Conservation (phyloP, 2,797 vertebrate genomes). For the Spinus olivaceus region DNA sequence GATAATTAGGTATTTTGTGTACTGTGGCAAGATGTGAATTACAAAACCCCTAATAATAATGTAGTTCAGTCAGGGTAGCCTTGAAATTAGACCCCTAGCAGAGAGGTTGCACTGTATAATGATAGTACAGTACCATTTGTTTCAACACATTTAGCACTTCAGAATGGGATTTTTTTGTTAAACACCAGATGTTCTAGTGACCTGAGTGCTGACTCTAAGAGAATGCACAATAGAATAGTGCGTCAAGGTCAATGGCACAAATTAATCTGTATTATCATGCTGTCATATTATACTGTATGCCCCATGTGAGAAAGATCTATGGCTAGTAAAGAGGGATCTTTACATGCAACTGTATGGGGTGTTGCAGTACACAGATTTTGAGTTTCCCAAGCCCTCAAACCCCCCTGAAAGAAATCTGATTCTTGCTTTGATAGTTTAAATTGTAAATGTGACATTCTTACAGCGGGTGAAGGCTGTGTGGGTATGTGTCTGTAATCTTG, state of each 20-base stretch:
- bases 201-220: constrained; percentile 58
- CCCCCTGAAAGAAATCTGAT: neutral
- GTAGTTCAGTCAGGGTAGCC: constrained; percentile 32
- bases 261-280: constrained; percentile 78
- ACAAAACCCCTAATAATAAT: constrained; percentile 25
- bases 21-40: constrained; percentile 20
- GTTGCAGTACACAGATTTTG: neutral
- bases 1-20: constrained; percentile 45
- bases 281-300: constrained; percentile 74
- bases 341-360: neutral
- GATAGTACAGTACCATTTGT: constrained; percentile 41
- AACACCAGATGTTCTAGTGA: constrained; percentile 35
- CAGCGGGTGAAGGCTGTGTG: neutral
- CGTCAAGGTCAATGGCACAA: constrained; percentile 79
- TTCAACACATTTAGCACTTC: constrained; percentile 58
- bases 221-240: constrained; percentile 67
- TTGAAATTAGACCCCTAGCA: constrained; percentile 56
- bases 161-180: constrained; percentile 32
- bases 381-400: neutral
- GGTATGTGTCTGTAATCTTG: neutral
- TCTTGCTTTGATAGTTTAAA: constrained; percentile 25
- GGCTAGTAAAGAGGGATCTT: neutral
- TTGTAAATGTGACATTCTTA: neutral
- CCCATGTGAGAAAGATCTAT: constrained; percentile 74
- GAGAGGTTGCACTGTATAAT: constrained; percentile 28